Conservation (phyloP, 2,888 invertebrate species). For the Drosophila koepferae region DNA sequence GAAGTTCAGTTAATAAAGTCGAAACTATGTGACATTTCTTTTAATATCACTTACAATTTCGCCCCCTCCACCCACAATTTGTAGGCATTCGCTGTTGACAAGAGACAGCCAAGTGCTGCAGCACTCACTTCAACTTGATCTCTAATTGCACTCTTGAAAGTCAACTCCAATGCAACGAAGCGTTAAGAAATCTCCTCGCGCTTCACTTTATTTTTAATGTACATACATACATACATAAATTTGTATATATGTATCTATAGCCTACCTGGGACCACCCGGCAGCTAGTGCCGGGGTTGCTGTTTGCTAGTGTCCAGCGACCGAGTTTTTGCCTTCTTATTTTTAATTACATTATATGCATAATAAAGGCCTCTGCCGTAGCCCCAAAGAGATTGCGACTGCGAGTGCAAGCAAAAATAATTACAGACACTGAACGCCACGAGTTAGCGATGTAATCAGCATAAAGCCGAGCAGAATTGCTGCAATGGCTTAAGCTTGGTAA, state of each 20-base stretch:
- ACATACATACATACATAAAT: slow-evolving; percentile 5
- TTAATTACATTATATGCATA: slow-evolving; percentile 80
- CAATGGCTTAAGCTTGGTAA: background rate
- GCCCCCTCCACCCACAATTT: slow-evolving; percentile 6
- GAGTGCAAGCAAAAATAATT: slow-evolving; percentile 67
- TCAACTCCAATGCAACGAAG: slow-evolving; percentile 23
- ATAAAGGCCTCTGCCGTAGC: slow-evolving; percentile 57
- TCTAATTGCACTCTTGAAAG: slow-evolving; percentile 16
- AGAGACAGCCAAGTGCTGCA: background rate
- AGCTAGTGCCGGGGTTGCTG: slow-evolving; percentile 4
- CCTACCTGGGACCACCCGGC: slow-evolving; percentile 66
- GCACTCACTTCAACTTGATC: slow-evolving; percentile 23
- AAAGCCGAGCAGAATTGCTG: slow-evolving; percentile 19
- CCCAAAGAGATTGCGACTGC: slow-evolving; percentile 49
- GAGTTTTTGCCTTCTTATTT: slow-evolving; percentile 50
- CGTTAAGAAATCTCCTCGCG: slow-evolving; percentile 15
- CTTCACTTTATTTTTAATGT: background rate
- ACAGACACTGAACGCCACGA: slow-evolving; percentile 58
- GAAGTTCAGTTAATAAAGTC: background rate
- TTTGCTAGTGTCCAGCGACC: slow-evolving; percentile 25
- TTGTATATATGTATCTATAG: slow-evolving; percentile 13
- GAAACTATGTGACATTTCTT: background rate
- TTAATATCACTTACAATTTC: slow-evolving; percentile 5
- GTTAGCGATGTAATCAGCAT: slow-evolving; percentile 72
- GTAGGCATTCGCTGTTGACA: background rate